Conservation (phyloP, 1,140 invertebrate species). For the Bicyclus anynana region DNA sequence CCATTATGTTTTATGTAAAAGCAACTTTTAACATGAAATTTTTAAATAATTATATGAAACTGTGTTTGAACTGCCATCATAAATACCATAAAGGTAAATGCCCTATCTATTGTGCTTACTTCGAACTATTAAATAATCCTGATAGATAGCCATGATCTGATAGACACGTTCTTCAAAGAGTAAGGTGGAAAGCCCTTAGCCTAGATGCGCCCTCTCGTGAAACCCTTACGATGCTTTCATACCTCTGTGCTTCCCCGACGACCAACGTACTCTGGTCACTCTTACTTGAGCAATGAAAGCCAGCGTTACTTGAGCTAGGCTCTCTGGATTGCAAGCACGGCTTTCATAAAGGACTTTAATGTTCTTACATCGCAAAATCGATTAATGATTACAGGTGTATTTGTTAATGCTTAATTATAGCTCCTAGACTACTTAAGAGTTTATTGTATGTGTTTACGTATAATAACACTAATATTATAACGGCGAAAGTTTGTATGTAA, state of each 20-base stretch:
- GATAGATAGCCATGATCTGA: slow-evolving; percentile 21
- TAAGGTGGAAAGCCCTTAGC: slow-evolving; percentile 58
- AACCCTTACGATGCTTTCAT: slow-evolving; percentile 40
- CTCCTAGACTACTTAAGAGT: neutral
- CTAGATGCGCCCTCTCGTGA: slow-evolving; percentile 52
- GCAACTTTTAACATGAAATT: too few species aligned
- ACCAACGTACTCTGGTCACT: slow-evolving; percentile 30
- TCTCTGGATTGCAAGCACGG: slow-evolving; percentile 18
- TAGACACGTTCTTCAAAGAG: slow-evolving; percentile 31
- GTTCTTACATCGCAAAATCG: slow-evolving; percentile 20
- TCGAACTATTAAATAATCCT: slow-evolving; percentile 9
- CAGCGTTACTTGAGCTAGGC: slow-evolving; percentile 22
- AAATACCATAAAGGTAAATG: too few species aligned
- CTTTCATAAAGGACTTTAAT: slow-evolving; percentile 32
- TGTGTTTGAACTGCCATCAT: too few species aligned
- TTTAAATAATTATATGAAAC: too few species aligned
- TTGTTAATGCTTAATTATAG: neutral
- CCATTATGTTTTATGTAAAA: too few species aligned
- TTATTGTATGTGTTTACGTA: too few species aligned
- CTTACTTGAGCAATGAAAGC: slow-evolving; percentile 13
- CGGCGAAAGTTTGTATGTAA: too few species aligned
- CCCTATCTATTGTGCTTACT: too few species aligned
- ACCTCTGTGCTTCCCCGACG: slow-evolving; percentile 27
- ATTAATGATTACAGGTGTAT: neutral
- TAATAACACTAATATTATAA: too few species aligned